These are phyloP conservation scores for Illadopsis cleaveri DNA, from an alignment of 2,113 vertebrate genomes.

Conservation along the genomic window DNA sequence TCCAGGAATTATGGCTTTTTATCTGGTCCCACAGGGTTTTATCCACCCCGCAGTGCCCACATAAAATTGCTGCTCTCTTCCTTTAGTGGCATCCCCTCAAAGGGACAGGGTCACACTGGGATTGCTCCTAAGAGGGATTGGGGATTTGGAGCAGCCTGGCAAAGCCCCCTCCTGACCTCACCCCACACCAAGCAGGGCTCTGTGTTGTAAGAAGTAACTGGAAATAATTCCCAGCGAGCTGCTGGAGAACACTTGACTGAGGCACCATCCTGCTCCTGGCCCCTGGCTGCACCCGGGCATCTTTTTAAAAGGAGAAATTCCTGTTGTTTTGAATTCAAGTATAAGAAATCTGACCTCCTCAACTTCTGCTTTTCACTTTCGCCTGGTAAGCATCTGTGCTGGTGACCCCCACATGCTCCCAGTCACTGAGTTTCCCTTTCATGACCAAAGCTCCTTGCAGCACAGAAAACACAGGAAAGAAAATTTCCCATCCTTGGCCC, in stretches of 20 bases:
- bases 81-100: background rate
- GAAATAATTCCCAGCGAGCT: background rate
- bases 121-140: background rate
- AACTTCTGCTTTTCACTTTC: background rate
- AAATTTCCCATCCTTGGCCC: background rate
- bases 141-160: background rate
- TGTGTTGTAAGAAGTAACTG: background rate
- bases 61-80: background rate
- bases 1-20: background rate
- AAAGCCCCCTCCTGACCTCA: background rate
- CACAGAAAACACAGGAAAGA: background rate
- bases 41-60: background rate
- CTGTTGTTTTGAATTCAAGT: background rate
- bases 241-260: background rate
- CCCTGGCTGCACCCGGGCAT: fast-evolving
- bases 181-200: background rate
- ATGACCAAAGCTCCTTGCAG: background rate
- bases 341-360: background rate
- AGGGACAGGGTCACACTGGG: background rate
- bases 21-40: background rate
- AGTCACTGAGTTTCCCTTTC: background rate
- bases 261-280: background rate
- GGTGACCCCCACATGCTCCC: background rate
- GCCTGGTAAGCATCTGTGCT: fast-evolving
- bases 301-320: background rate